These are phyloP conservation scores for Pocillopora meandrina DNA, from an alignment of 92 coral and sea anemone genomes.

Conservation along the genomic window DNA sequence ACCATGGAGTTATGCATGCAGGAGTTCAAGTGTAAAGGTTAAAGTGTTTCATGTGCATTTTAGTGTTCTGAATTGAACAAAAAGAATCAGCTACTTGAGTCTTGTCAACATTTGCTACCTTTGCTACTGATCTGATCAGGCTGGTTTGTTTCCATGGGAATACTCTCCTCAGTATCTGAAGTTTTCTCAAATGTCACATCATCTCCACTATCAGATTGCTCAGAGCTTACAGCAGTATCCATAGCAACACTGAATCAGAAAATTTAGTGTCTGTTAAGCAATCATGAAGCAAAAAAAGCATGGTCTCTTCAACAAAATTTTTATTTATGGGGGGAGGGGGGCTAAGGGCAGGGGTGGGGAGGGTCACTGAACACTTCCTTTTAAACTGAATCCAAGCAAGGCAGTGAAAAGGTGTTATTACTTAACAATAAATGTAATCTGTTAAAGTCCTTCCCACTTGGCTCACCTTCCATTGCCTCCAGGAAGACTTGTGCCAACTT, in stretches of 20 bases:
- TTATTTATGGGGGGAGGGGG: no score
- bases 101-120: neutral
- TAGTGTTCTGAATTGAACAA: neutral
- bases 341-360: no score
- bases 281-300: neutral
- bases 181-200: slow-evolving; percentile 35
- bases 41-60: no score
- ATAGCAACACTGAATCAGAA: slow-evolving; percentile 41
- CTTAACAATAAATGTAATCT: no score
- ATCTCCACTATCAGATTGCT: slow-evolving; percentile 15
- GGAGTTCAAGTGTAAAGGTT: no score
- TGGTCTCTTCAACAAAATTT: neutral
- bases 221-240: slow-evolving; percentile 50
- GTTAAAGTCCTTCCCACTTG: neutral
- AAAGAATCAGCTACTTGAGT: neutral
- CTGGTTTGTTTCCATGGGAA: slow-evolving; percentile 43
- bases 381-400: no score
- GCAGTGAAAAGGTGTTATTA: no score
- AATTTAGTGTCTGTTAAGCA: neutral
- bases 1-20: no score
- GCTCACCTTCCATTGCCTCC: slow-evolving; percentile 8
- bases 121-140: neutral
- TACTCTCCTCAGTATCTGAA: slow-evolving; percentile 39
- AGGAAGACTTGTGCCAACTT: neutral
- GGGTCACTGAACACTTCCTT: no score